Base-by-base conservation (phyloP, 64 coral and sea anemone species). In the Pocillopora damicornis region DNA sequence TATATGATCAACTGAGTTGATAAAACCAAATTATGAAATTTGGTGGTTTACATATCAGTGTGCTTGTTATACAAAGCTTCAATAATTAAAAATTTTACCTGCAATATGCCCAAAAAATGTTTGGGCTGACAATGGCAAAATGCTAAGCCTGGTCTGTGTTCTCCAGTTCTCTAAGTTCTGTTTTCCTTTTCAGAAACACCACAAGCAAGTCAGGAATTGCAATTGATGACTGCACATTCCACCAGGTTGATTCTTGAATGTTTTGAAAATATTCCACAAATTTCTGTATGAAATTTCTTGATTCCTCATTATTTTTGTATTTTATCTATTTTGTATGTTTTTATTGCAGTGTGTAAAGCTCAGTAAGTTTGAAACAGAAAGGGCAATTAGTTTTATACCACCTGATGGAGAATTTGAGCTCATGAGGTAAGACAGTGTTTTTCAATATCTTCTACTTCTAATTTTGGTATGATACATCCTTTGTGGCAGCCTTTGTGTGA, bases 351-450 rank as follows among this genome's bases (percentile, higher is more conserved):
- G 95, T 94, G 95, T 98, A 16, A 98, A 98, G 89, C 95, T 98
- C 25, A 98, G 95, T 34, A 98, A 98, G 78, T 98, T 98, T 94
- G 95, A 98, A 87, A 98, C 95, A 64, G 95, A 98, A 85, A 80
- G 95, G 63, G 94, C 92, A 34, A 98, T 98, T 68, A 98, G 95
- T 87, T 98, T 98, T 78, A 94, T 98, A 25, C 95, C 95, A 69
- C 95, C 95, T 37, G 95, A 98, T 92, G 95, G 95, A 89, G 95
- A 98, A 73, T 98, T 98, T 98, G 95, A 98, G 59, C 79, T 98
- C 4, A 98, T 98, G 95, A 98, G 93, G 95, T 98, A 92, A 61
- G 83, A 60, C n/a, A 17, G 78, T 36, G 0, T 26, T 9, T 14
- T 13, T 17, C 62, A 13, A 22, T 77, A 37, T 5, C 30, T 30